Conservation (phyloP, 1,140 invertebrate species). For the Heliothis virescens region DNA sequence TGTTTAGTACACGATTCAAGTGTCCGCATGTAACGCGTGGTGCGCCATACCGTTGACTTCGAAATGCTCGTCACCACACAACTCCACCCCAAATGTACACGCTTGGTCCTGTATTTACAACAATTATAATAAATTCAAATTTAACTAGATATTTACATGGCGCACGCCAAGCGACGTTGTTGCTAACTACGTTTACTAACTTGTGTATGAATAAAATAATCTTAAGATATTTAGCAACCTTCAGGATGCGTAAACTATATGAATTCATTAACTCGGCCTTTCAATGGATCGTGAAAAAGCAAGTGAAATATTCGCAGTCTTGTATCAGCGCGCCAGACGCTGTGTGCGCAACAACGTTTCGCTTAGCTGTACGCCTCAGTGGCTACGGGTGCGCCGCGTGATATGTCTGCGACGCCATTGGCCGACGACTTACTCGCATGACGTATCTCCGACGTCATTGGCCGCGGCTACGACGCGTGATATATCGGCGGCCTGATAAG, state of each 20-base stretch:
- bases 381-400: not conserved
- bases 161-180: conserved; percentile 16
- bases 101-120: conserved; percentile 83
- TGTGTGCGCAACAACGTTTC: too few relatives aligned
- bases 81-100: conserved; percentile 66
- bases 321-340: too few relatives aligned
- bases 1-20: conserved; percentile 6
- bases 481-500: too few relatives aligned
- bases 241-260: too few relatives aligned
- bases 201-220: too few relatives aligned
- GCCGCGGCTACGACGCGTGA: not conserved
- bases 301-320: too few relatives aligned
- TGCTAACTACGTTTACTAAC: not conserved
- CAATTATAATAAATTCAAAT: conserved; percentile 69
- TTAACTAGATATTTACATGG: conserved; percentile 81
- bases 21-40: conserved; percentile 9
- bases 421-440: too few relatives aligned
- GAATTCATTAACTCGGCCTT: too few relatives aligned
- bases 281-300: not conserved
- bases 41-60: conserved; percentile 24
- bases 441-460: too few relatives aligned
- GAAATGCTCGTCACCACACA: conserved; percentile 40
- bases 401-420: not conserved
- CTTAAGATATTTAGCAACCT: too few relatives aligned
- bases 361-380: too few relatives aligned